Percentiles rank a stretch among this genome's conserved stretches.
These are phyloP conservation scores for Rhinopomastus cyanomelas DNA, from an alignment of 2,113 vertebrate species.

Conservation along the genomic window DNA sequence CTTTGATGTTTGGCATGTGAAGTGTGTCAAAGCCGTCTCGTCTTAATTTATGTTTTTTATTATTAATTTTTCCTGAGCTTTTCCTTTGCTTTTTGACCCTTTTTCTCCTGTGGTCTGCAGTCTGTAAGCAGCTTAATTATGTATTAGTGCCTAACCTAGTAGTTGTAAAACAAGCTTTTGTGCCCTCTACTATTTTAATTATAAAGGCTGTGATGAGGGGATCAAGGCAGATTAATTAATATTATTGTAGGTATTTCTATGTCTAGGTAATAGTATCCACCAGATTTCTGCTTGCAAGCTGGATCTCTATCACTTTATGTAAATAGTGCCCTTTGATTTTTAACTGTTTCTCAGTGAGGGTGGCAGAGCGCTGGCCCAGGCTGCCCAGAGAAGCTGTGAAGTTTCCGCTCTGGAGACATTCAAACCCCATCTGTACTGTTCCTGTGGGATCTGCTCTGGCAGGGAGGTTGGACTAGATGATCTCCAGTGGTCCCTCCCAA, in stretches of 20 bases:
- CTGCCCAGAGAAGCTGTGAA: no score
- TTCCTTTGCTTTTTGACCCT: background rate
- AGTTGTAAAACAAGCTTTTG: background rate
- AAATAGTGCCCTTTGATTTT: rapidly evolving
- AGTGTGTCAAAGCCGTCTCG: rapidly evolving
- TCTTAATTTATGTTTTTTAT: no score
- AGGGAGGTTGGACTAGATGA: no score
- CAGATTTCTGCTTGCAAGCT: background rate
- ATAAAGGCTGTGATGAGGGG: background rate
- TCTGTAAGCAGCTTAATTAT: no score
- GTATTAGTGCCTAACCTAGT: background rate
- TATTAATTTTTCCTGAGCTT: no score
- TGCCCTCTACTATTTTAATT: background rate
- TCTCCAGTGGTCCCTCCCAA: no score
- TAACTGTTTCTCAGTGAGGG: background rate
- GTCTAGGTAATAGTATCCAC: background rate
- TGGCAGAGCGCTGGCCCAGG: no score
- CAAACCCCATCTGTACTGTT: no score
- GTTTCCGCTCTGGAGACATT: no score
- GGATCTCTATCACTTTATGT: rapidly evolving
- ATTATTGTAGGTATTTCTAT: background rate
- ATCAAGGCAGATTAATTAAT: background rate
- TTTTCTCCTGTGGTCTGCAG: no score
- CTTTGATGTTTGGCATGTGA: background rate
- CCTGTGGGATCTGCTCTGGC: no score